These are phyloP conservation scores for Choristoneura rosaceana DNA, from an alignment of 2,888 invertebrate species.

Conservation along the genomic window DNA sequence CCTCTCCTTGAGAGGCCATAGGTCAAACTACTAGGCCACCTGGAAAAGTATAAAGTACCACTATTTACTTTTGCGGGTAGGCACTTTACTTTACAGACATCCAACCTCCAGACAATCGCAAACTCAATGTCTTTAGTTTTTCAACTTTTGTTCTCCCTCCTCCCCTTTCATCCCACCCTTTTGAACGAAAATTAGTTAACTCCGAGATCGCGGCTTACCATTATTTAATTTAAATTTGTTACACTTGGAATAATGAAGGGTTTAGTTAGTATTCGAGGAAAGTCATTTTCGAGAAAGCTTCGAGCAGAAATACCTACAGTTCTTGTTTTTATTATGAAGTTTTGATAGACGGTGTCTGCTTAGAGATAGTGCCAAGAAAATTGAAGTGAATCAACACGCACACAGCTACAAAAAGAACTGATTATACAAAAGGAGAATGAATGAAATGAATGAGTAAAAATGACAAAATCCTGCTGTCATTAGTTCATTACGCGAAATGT, in stretches of 20 bases:
- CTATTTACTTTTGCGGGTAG: not conserved
- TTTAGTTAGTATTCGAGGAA: slow-evolving; percentile 4
- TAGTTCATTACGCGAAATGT: too few species aligned
- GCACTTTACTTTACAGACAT: not conserved
- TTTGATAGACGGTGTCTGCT: too few species aligned
- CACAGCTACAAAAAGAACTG: too few species aligned
- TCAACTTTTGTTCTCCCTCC: slow-evolving; percentile 11
- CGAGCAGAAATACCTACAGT: not conserved
- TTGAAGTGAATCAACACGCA: too few species aligned
- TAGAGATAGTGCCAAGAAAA: too few species aligned
- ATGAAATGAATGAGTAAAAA: too few species aligned
- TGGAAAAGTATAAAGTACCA: too few species aligned
- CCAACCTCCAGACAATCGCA: not conserved
- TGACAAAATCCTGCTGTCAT: too few species aligned
- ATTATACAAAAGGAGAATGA: too few species aligned
- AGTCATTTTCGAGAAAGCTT: not conserved
- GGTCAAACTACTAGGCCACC: too few species aligned
- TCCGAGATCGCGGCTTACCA: slow-evolving; percentile 42
- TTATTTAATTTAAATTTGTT: slow-evolving; percentile 44
- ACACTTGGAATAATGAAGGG: slow-evolving; percentile 21
- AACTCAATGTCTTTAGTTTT: not conserved
- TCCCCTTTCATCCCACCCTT: slow-evolving; percentile 27
- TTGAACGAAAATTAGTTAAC: slow-evolving; percentile 48
- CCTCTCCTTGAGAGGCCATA: too few species aligned
- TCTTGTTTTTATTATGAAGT: too few species aligned